Evolutionary conservation across 2,888 invertebrate species (phyloP), one percentile per base, ranked within the genome.

Genomic region (Tipula unca): DNA sequence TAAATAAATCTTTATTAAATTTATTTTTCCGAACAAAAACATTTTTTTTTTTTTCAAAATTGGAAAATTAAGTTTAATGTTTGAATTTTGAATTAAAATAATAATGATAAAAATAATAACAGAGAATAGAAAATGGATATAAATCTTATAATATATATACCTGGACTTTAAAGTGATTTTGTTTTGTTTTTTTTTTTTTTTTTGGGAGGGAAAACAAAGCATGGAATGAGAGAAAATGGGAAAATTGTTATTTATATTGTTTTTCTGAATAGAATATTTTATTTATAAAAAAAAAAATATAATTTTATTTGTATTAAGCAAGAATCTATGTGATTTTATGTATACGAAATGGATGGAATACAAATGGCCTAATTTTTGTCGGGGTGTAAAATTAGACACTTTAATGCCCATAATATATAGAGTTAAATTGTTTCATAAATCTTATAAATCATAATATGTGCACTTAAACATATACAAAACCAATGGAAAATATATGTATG

Each of bases 1-100:
- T 83, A 83, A 83, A 83, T 83, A 83, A 83, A 83, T 83, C 83
- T 83, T 83, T 83, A 83, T 83, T 83, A 83, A 83, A 83, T 83
- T 83, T 83, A 83, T 83, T 83, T 48, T 69, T 83, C 8, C 83
- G 83, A 83, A 32, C 35, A 29, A 32, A 32, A 32, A 17, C 35
- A n/a, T 32, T n/a, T 83, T 29, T 83, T 83, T 83, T 83, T 35
- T 83, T 83, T 83, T 14, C 32, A 83, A 83, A 83, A 83, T 83
- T 83, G 83, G 83, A 83, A 83, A 83, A 83, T 83, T 83, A 35
- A 83, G 83, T 83, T 83, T 83, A 83, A 83, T 83, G 83, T 83
- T 83, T 83, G 83, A 83, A 83, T 83, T 83, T 83, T 83, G 83
- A 83, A 83, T 83, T 83, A 83, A 83, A 35, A 35, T 32, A 83